Conservation (phyloP, 2,113 vertebrate species). For the Alethe diademata region DNA sequence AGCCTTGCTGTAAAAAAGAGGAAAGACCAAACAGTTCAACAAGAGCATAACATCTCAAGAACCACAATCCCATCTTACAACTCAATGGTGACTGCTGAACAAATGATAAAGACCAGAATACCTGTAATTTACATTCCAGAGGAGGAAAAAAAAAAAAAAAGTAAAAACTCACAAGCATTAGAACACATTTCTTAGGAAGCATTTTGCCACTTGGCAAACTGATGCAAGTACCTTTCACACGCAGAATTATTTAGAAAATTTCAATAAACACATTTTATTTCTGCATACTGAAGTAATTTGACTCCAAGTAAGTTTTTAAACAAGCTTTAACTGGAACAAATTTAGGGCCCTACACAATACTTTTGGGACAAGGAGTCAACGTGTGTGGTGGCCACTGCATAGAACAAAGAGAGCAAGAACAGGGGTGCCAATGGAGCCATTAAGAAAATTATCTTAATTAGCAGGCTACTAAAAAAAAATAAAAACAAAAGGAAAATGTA, state of each 20-base stretch:
- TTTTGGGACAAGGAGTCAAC: neutral
- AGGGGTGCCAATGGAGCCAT: neutral
- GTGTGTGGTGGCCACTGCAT: neutral
- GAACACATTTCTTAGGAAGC: neutral
- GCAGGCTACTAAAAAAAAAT: neutral
- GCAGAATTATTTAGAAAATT: neutral
- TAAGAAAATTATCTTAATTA: neutral
- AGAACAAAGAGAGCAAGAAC: neutral
- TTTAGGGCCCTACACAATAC: neutral
- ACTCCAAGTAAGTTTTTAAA: neutral
- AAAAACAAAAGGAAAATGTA: neutral
- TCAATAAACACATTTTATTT: constrained; percentile 17
- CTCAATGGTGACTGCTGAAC: neutral
- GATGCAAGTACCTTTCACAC: neutral
- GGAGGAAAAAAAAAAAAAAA: neutral
- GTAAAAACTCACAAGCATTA: neutral
- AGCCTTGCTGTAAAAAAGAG: neutral
- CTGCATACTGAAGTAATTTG: neutral
- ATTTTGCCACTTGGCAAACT: neutral
- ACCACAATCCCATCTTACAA: neutral
- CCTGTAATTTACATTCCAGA: neutral
- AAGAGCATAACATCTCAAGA: neutral
- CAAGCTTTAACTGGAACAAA: constrained; percentile 16
- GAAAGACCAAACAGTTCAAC: neutral
- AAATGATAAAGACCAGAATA: neutral